Evolutionary conservation across 2,888 invertebrate genomes (phyloP).

Genomic region (Creontiades dilutus): DNA sequence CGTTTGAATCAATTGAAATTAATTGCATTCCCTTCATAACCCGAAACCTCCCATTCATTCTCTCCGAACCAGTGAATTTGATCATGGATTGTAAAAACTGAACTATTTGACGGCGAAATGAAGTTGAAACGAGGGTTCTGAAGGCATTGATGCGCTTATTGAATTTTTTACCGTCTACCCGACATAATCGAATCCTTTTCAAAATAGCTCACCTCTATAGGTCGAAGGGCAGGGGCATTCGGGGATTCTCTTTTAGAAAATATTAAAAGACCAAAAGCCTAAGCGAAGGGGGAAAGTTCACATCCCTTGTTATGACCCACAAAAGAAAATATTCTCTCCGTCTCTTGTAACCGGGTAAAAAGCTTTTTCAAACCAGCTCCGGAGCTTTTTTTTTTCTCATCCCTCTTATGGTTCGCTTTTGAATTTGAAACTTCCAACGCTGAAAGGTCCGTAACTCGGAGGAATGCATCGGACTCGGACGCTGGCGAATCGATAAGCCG

Average conservation of each 20-base stretch:
- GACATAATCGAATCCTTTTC: slow-evolving; percentile 50
- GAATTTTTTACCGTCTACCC: not conserved
- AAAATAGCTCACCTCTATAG: slow-evolving; percentile 32
- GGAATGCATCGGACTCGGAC: slow-evolving; percentile 48
- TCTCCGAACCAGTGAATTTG: not conserved
- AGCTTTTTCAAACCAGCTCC: slow-evolving; percentile 17
- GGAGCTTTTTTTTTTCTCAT: not conserved
- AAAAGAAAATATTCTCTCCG: slow-evolving; percentile 57
- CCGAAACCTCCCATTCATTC: not conserved
- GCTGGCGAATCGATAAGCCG: slow-evolving; percentile 38
- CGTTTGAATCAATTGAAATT: not conserved
- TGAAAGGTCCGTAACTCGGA: slow-evolving; percentile 59
- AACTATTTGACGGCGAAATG: not conserved
- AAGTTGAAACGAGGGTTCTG: not conserved
- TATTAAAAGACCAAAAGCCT: slow-evolving; percentile 44
- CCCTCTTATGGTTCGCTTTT: not conserved
- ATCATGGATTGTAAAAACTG: not conserved
- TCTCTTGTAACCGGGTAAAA: slow-evolving; percentile 50
- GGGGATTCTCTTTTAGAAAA: slow-evolving; percentile 47
- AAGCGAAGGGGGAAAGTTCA: slow-evolving; percentile 16
- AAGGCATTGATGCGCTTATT: slow-evolving; percentile 41
- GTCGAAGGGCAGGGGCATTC: slow-evolving; percentile 35
- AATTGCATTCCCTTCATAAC: not conserved
- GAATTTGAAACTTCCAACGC: slow-evolving; percentile 55
- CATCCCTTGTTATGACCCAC: slow-evolving; percentile 59